phyloP scores from a whole-genome alignment of 2,113 vertebrate genomes.

The Pavo muticus region DNA sequence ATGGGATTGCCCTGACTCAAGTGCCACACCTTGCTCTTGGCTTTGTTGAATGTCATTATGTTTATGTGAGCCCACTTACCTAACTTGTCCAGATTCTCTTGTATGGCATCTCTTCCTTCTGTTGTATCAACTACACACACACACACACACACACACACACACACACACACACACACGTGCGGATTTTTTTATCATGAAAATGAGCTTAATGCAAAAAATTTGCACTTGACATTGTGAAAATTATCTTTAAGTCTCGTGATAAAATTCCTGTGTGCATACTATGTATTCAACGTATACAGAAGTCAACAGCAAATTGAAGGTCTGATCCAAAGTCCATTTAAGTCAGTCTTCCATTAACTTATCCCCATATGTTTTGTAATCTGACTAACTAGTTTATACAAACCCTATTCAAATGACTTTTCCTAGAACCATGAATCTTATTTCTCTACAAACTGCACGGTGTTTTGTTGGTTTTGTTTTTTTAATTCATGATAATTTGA shows the following conservation, averaged over 20 bases:
- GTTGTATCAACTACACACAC: no score
- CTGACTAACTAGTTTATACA: rapidly evolving
- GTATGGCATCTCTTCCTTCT: no score
- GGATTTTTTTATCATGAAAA: background rate
- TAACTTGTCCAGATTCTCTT: no score
- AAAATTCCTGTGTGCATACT: background rate
- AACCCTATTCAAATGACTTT: background rate
- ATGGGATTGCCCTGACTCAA: no score
- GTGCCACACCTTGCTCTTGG: no score
- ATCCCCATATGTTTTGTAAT: background rate
- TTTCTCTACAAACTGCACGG: background rate
- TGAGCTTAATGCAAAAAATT: background rate
- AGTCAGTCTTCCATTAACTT: background rate
- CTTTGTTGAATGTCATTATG: no score
- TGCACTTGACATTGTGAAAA: background rate
- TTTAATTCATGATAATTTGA: background rate
- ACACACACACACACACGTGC: no score
- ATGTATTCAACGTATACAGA: background rate
- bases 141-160: no score
- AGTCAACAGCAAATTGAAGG: background rate
- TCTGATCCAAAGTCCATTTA: background rate
- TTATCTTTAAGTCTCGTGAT: background rate
- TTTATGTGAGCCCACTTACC: no score
- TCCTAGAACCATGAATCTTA: background rate
- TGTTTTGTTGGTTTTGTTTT: background rate